Conservation (phyloP, 2,113 vertebrate genomes). For the Etia nguti region DNA sequence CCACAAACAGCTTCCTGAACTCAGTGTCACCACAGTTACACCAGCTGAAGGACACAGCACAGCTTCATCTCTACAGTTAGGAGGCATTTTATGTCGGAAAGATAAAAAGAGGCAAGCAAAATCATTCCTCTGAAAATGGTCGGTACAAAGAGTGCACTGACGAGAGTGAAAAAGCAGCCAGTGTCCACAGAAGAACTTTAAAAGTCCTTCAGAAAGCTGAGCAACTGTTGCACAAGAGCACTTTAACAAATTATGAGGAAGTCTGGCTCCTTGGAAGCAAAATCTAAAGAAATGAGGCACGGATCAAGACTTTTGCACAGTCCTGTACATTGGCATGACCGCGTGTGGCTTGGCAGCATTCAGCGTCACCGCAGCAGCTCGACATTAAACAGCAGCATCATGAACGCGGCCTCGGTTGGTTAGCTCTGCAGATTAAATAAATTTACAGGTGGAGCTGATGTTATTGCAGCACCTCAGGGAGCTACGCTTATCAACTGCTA, state of each 20-base stretch:
- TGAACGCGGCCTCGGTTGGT: background rate
- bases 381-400: background rate
- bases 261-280: background rate
- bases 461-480: background rate
- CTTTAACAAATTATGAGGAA: background rate
- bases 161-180: background rate
- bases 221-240: no score
- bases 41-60: background rate
- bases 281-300: background rate
- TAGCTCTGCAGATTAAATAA: conserved; percentile 8
- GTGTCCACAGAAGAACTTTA: background rate
- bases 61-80: fast-evolving
- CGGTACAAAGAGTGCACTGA: background rate
- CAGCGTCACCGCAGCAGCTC: background rate
- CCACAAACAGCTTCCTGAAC: background rate
- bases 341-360: fast-evolving
- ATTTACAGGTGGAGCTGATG: background rate
- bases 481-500: background rate
- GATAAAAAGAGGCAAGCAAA: background rate
- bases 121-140: background rate
- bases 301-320: background rate
- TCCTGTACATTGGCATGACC: background rate
- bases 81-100: background rate
- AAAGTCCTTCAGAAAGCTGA: background rate
- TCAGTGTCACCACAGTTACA: background rate